A percentile compares a stretch with the other conserved stretches of the same genome.
Evolutionary conservation across 2,888 invertebrate species (phyloP).

Genomic region (Nymphalis urticae): DNA sequence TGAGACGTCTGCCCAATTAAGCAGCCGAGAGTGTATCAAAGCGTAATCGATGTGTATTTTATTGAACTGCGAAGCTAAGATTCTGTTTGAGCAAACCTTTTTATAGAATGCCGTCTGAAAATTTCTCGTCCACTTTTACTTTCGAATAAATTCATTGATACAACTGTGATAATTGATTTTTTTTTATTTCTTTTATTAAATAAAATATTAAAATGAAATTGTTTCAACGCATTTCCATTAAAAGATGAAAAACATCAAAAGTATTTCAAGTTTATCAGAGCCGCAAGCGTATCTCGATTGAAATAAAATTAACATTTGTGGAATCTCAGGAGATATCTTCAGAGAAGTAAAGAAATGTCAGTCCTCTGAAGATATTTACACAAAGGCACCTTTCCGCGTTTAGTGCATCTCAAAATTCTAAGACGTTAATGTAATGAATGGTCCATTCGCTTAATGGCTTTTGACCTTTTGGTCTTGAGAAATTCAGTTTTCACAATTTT

Average conservation of each 20-base stretch:
- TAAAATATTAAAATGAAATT: not conserved
- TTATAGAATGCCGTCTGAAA: constrained; percentile 12
- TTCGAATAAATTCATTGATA: constrained; percentile 20
- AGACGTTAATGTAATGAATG: constrained; percentile 26
- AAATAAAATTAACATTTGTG: constrained; percentile 11
- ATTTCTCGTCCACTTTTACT: constrained; percentile 13
- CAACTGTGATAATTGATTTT: not conserved
- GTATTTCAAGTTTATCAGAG: constrained; percentile 10
- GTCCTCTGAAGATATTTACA: constrained; percentile 18
- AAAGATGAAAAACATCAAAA: constrained; percentile 5
- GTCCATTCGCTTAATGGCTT: constrained; percentile 22
- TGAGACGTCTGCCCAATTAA: constrained; percentile 69
- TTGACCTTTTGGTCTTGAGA: constrained; percentile 1
- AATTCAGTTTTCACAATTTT: not conserved
- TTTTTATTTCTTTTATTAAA: not conserved
- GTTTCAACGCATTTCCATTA: not conserved
- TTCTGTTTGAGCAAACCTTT: constrained; percentile 15
- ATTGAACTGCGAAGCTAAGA: constrained; percentile 28
- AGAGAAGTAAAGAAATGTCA: constrained; percentile 14
- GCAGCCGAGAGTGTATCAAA: constrained; percentile 50
- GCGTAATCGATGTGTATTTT: constrained; percentile 31
- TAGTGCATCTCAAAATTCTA: constrained; percentile 26
- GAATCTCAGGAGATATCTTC: constrained; percentile 4
- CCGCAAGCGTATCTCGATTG: constrained; percentile 15
- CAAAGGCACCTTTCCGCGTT: constrained; percentile 21